Conservation (phyloP, 2,888 invertebrate genomes). For the Syrista parreyssii region DNA sequence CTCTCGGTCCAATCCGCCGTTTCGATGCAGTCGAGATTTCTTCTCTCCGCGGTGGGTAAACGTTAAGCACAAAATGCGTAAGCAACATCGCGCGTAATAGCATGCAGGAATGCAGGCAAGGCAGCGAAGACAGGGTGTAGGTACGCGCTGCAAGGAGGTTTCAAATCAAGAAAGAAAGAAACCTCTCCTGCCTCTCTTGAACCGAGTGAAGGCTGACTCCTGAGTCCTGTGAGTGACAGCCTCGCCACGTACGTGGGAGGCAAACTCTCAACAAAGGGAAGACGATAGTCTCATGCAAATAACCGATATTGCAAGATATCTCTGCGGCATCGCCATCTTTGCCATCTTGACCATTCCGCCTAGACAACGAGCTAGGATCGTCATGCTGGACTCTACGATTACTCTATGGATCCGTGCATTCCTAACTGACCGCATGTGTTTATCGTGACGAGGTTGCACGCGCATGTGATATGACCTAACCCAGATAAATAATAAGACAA, state of each 20-base stretch:
- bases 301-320: conserved; percentile 40
- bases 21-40: background rate
- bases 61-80: conserved; percentile 53
- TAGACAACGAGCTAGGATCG: background rate
- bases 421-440: background rate
- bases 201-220: conserved; percentile 41
- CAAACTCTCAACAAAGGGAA: conserved; percentile 55
- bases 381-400: background rate
- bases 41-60: conserved; percentile 24
- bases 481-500: background rate
- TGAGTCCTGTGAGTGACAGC: conserved; percentile 62
- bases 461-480: background rate
- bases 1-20: too few species aligned
- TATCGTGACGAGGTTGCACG: background rate
- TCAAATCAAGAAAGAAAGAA: conserved; percentile 34
- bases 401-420: background rate
- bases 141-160: conserved; percentile 53
- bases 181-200: conserved; percentile 30
- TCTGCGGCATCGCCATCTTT: background rate
- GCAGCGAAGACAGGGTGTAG: conserved; percentile 54
- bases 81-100: conserved; percentile 53
- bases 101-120: conserved; percentile 63
- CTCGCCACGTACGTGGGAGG: conserved; percentile 61
- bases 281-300: conserved; percentile 61
- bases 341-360: background rate